phyloP scores from a whole-genome alignment of 2,888 invertebrate species.

The Pyralis farinalis region DNA sequence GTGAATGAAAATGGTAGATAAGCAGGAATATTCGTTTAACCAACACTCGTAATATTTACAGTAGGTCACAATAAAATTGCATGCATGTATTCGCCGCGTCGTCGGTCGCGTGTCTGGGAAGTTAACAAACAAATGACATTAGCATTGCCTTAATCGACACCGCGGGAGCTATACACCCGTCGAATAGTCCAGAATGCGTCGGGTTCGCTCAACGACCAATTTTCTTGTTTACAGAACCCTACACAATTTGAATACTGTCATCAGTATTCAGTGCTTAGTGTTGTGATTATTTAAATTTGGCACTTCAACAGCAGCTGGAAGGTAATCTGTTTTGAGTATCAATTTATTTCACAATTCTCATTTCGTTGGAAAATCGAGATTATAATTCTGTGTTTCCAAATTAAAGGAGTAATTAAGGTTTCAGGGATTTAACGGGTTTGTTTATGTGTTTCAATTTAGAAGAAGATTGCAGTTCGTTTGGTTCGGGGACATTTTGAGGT shows the following conservation, averaged over 20 bases:
- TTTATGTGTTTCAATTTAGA: constrained; percentile 3
- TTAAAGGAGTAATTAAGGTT: constrained; percentile 11
- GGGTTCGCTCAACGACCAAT: constrained; percentile 46
- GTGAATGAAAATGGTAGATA: constrained; percentile 44
- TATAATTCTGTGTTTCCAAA: constrained; percentile 12
- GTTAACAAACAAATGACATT: constrained; percentile 69
- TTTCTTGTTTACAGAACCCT: constrained; percentile 62
- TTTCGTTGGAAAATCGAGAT: constrained; percentile 34
- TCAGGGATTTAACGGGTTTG: constrained; percentile 7
- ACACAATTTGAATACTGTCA: constrained; percentile 61
- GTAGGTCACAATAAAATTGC: constrained; percentile 32
- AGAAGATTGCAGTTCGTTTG: constrained; percentile 8
- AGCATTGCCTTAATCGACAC: constrained; percentile 70
- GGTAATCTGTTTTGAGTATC: constrained; percentile 56
- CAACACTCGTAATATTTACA: constrained; percentile 45
- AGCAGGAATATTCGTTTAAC: constrained; percentile 43
- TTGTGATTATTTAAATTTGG: constrained; percentile 63
- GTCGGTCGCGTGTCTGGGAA: constrained; percentile 55
- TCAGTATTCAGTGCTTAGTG: constrained; percentile 53
- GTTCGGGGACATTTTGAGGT: neutral
- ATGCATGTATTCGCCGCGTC: constrained; percentile 39
- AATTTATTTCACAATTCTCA: constrained; percentile 48
- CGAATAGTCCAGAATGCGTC: constrained; percentile 34
- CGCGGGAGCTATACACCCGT: constrained; percentile 44
- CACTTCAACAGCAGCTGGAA: constrained; percentile 54